Conservation (phyloP, 2,888 invertebrate species). For the Neoitamus cyanurus region DNA sequence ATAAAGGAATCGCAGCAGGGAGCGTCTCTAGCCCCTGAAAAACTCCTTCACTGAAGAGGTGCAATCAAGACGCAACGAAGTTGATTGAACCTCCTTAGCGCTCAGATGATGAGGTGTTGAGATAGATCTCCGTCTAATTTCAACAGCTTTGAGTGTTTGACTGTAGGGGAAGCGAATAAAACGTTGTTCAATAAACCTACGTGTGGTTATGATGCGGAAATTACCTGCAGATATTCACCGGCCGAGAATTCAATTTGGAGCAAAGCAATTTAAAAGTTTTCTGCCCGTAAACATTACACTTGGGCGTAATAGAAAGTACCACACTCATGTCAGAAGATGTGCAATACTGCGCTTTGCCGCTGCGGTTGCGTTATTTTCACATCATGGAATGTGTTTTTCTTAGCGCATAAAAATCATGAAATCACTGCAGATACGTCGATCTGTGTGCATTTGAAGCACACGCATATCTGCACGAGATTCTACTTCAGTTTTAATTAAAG, state of each 20-base stretch:
- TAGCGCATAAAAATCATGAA: background rate
- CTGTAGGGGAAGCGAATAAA: background rate
- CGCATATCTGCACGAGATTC: background rate
- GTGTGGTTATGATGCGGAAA: conserved; percentile 41
- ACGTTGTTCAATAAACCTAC: conserved; percentile 2
- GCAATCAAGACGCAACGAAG: background rate
- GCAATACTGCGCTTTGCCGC: background rate
- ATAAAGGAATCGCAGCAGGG: background rate
- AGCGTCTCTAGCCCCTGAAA: background rate
- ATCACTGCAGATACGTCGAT: background rate
- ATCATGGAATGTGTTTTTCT: background rate
- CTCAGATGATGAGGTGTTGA: background rate
- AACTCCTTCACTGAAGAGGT: background rate
- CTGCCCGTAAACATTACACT: conserved; percentile 23
- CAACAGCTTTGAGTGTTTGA: background rate
- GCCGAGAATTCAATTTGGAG: conserved; percentile 42
- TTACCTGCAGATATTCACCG: conserved; percentile 38
- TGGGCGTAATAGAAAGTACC: conserved; percentile 17
- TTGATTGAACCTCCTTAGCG: conserved; percentile 21
- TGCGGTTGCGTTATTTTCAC: conserved; percentile 28
- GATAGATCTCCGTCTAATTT: background rate
- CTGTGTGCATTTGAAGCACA: background rate
- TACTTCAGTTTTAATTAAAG: background rate
- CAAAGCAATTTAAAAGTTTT: conserved; percentile 33
- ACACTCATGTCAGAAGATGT: background rate